Conservation (phyloP, 2,113 vertebrate species). For the Triplophysa dalaica region DNA sequence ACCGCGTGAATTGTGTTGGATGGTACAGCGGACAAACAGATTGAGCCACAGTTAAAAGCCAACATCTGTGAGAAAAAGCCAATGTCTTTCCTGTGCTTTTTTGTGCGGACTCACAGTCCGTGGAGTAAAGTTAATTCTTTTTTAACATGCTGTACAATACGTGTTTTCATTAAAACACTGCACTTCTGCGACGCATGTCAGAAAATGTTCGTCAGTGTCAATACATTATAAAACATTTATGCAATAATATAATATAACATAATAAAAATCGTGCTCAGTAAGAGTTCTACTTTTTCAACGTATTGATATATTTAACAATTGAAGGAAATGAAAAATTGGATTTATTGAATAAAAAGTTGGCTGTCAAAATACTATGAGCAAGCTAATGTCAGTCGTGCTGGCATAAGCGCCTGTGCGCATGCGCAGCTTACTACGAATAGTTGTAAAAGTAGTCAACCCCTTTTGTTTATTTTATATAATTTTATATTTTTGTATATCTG, state of each 20-base stretch:
- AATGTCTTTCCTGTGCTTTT: constrained; percentile 26
- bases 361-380: neutral
- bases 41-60: constrained; percentile 45
- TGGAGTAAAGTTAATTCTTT: too few species aligned
- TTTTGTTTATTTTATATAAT: too few species aligned
- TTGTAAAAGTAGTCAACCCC: too few species aligned
- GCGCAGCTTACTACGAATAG: neutral
- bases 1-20: neutral
- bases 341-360: neutral
- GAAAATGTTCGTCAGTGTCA: neutral
- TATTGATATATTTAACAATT: neutral
- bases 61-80: rapidly evolving
- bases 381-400: too few species aligned
- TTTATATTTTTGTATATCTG: too few species aligned
- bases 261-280: too few species aligned
- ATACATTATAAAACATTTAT: neutral
- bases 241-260: too few species aligned
- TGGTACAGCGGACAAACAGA: constrained; percentile 7
- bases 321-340: neutral
- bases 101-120: neutral
- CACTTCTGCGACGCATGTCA: neutral
- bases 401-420: neutral
- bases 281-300: neutral
- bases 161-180: neutral
- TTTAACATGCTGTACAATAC: neutral